Conservation (phyloP, 2,888 invertebrate genomes). For the Hypomecis punctinalis region DNA sequence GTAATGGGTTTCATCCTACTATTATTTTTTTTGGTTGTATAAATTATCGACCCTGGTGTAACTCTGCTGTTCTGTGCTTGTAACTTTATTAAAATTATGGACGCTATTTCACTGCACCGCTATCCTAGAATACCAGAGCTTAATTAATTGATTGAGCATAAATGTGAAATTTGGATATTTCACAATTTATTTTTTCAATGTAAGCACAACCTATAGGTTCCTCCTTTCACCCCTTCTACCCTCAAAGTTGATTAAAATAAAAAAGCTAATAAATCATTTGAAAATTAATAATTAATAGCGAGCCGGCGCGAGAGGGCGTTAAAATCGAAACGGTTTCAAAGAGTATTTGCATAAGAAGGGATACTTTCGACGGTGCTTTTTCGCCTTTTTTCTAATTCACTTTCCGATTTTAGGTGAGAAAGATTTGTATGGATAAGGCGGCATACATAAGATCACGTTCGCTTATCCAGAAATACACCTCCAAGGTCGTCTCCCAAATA, state of each 20-base stretch:
- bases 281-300: conserved; percentile 82
- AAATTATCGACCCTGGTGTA: too few relatives aligned
- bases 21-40: too few relatives aligned
- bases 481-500: too few relatives aligned
- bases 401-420: conserved; percentile 58
- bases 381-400: conserved; percentile 57
- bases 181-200: too few relatives aligned
- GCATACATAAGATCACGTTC: neutral
- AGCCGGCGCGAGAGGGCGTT: conserved; percentile 66
- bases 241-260: conserved; percentile 39
- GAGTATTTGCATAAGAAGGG: conserved; percentile 78
- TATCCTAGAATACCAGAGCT: too few relatives aligned
- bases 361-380: conserved; percentile 59
- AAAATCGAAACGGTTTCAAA: conserved; percentile 73
- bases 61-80: too few relatives aligned
- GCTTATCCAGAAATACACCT: too few relatives aligned
- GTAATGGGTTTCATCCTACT: too few relatives aligned
- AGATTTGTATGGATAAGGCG: conserved; percentile 52
- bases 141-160: too few relatives aligned
- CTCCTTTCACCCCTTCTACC: conserved; percentile 17
- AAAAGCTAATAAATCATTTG: conserved; percentile 79
- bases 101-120: too few relatives aligned
- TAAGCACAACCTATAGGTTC: neutral
- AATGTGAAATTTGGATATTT: too few relatives aligned
- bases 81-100: too few relatives aligned